phyloP scores from a whole-genome alignment of 35 echinoderm and acorn worm genomes.

The Heliocidaris erythrogramma region DNA sequence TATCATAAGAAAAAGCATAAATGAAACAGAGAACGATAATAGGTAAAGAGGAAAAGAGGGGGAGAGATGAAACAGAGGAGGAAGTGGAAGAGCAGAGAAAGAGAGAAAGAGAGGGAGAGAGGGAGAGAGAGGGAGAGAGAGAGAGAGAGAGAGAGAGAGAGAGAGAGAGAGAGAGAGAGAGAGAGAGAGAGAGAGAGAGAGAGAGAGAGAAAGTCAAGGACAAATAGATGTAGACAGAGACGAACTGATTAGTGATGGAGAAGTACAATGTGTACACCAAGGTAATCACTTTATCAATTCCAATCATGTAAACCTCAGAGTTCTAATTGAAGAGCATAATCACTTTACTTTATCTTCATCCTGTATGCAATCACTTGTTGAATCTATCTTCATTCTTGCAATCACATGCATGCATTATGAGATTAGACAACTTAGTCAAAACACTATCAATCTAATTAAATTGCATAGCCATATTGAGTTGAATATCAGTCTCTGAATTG shows the following conservation, averaged over 20 bases:
- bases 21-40: neutral
- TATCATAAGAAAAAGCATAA: neutral
- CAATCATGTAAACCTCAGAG: neutral
- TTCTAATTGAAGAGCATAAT: neutral
- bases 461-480: slow-evolving; percentile 4
- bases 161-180: too few species aligned
- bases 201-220: too few species aligned
- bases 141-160: too few species aligned
- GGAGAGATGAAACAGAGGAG: neutral
- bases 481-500: neutral
- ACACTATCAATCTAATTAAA: neutral
- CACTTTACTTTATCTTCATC: neutral
- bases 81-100: neutral
- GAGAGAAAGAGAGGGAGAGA: neutral
- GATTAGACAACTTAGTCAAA: neutral
- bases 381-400: neutral
- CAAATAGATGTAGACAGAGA: too few species aligned
- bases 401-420: neutral
- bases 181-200: too few species aligned
- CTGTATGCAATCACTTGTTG: neutral
- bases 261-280: too few species aligned
- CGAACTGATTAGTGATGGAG: too few species aligned
- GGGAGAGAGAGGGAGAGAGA: neutral
- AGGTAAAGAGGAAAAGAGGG: too few species aligned
- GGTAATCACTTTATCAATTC: neutral